Evolutionary conservation across 2,113 vertebrate genomes (phyloP), one percentile per base, ranked within the genome.

Genomic region (Capricornis sumatraensis): DNA sequence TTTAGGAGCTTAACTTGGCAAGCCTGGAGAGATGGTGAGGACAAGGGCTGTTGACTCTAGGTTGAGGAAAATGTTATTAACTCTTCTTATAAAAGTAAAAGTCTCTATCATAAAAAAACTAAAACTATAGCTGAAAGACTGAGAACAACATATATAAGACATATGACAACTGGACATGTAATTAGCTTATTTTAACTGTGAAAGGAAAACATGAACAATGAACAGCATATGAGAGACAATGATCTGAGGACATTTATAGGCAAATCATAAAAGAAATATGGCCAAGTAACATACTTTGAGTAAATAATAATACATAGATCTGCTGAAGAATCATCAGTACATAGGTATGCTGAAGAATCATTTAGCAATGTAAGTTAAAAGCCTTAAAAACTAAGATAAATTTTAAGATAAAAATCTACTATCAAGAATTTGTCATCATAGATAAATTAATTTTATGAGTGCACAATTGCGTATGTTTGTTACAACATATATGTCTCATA

Each of bases 81-180:
- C 14, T 71, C 36, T 81, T 89, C 83, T 88, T 50, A 74, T 28
- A 76, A 94, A 97, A 96, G 53, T 53, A 57, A 93, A 89, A 95
- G 36, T 53, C 10, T 43, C 5, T 74, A 47, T 45, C 36, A 3
- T 86, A 55, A 91, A 88, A 96, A 21, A 21, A 6, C 9, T 74
- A 25, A 96, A 92, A 52, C 36, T 12, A 52, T 15, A 55, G 15
- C 55, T 95, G 36, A 86, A 96, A 89, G 36, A 76, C 7, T 14
- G 30, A 94, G 33, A 62, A 57, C 43, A 94, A 50, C 25, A 43
- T 33, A 52, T 36, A 12, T 55, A 88, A 81, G 15, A 30, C 4
- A 57, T 64, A 25, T 82, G 62, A 87, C 43, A 62, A 74, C 14
- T 1, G 8, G 33, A n/a, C 16, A 33, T 17, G 1, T 21, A 89